phyloP scores from a whole-genome alignment of 2,113 vertebrate species.

The Pachycephala philippinensis region DNA sequence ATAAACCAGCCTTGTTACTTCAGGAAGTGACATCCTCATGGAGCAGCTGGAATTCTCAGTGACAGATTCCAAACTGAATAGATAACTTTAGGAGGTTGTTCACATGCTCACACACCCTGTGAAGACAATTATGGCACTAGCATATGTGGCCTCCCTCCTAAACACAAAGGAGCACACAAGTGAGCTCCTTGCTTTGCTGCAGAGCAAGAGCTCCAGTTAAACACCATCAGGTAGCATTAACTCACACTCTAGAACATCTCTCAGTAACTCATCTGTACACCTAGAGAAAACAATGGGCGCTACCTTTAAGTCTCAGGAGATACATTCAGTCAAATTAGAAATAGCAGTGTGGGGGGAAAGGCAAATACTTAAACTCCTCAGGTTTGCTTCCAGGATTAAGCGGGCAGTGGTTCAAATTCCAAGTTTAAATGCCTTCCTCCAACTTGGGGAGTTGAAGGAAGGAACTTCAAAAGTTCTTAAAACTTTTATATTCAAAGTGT shows the following conservation, averaged over 20 bases:
- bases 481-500: neutral
- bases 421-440: neutral
- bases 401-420: neutral
- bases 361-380: neutral
- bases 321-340: neutral
- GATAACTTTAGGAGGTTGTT: neutral
- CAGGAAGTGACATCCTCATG: accelerated
- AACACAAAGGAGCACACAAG: neutral
- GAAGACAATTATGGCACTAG: neutral
- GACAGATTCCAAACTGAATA: neutral
- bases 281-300: neutral
- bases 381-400: neutral
- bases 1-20: neutral
- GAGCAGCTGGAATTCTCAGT: neutral
- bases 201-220: neutral
- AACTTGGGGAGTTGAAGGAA: neutral
- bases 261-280: neutral
- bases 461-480: neutral
- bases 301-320: neutral
- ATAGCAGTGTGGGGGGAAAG: neutral
- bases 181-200: neutral
- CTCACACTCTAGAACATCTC: neutral
- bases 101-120: neutral
- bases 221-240: neutral
- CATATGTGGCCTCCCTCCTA: neutral